Evolutionary conservation across 2,888 invertebrate genomes (phyloP), one percentile per base, ranked within the genome.

Genomic region (Drosophila neotestacea): DNA sequence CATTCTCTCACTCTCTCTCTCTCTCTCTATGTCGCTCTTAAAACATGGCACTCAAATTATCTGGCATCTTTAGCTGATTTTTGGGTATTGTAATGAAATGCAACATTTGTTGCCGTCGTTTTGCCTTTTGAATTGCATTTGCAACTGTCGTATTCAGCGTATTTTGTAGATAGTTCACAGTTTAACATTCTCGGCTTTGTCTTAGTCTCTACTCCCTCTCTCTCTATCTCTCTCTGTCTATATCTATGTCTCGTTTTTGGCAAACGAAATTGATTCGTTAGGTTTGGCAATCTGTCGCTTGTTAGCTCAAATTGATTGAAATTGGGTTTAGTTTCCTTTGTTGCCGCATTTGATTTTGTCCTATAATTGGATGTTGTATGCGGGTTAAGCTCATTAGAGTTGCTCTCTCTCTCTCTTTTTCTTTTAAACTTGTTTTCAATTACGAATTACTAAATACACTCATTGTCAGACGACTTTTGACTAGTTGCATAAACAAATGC

Each of bases 301-400:
- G 84, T 88, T 84, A 78, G 81, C 41, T 30, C 63, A 81, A 84
- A 84, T 88, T 85, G 84, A 83, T 85, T 88, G 84, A 82, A 88
- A 88, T 88, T 84, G 67, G 81, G 69, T 74, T 84, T 66, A 51
- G 81, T 60, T 56, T 75, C 58, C 64, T 75, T 79, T 75, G 75
- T 71, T 54, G 67, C 32, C 65, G 56, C 54, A 70, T 78, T 78
- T 55, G 60, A 78, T 73, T 44, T 74, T 52, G 60, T 42, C 48
- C 60, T 56, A 52, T 58, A 68, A 79, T 60, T 78, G 70, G n/a
- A 58, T 42, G 27, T 39, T 47, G 39, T 22, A 77, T 76, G 69
- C 73, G 78, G 75, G 78, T 61, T 28, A 38, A 48, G 54, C 63
- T 73, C 73, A 82, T 82, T 81, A 76, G 32, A 48, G 9, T 28